Percentiles rank a stretch among this genome's conserved stretches.
These are phyloP conservation scores for Lepidiolamprologus cunningtoni DNA, from an alignment of 2,113 vertebrate genomes.

Conservation along the genomic window DNA sequence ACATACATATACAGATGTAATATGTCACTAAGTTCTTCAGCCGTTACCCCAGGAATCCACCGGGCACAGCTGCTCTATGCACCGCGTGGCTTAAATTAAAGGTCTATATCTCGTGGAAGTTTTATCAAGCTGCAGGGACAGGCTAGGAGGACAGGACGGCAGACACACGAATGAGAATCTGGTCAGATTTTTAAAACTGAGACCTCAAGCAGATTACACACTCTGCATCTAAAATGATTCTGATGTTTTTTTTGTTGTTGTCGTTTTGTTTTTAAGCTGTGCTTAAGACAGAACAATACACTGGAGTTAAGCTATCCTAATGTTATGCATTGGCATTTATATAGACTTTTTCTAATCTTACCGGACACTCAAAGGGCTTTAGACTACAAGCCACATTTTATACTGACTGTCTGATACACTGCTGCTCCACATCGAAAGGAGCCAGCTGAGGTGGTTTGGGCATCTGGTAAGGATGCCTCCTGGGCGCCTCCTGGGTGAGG, in stretches of 20 bases:
- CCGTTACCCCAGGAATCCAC: too few species aligned
- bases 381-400: background rate
- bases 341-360: background rate
- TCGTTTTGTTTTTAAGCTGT: background rate
- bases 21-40: too few species aligned
- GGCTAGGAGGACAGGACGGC: background rate
- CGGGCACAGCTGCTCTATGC: too few species aligned
- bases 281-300: background rate
- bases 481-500: too few species aligned
- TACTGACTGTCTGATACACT: background rate
- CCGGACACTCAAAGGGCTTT: background rate
- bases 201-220: background rate
- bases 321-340: background rate
- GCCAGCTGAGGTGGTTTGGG: too few species aligned
- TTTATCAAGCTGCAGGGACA: too few species aligned
- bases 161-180: background rate
- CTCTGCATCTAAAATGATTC: background rate
- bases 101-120: too few species aligned
- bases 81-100: too few species aligned
- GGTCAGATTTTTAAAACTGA: background rate
- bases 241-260: accelerated
- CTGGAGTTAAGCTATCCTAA: background rate
- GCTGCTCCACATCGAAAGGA: too few species aligned
- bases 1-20: too few species aligned
- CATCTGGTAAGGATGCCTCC: too few species aligned